These are phyloP conservation scores for Lepidothrix coronata DNA, from an alignment of 2,113 vertebrate species.

Conservation along the genomic window DNA sequence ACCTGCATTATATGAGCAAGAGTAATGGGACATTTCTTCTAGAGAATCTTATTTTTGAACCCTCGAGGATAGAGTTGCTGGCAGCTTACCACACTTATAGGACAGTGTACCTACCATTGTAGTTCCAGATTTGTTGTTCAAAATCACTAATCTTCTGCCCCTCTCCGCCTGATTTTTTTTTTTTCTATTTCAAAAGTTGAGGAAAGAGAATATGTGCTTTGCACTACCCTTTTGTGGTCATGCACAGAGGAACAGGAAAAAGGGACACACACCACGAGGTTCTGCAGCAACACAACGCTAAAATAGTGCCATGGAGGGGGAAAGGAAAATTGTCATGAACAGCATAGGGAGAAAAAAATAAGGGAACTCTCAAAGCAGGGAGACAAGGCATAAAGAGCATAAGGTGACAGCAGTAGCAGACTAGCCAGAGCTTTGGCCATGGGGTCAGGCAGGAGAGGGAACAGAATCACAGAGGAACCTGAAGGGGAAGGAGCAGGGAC, in stretches of 20 bases:
- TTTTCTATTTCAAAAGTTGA: background rate
- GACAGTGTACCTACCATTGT: background rate
- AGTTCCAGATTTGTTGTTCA: background rate
- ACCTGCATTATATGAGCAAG: background rate
- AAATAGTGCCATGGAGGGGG: background rate
- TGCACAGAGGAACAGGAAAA: background rate
- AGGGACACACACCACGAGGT: background rate
- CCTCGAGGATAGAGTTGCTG: background rate
- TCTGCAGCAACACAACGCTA: background rate
- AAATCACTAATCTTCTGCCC: background rate
- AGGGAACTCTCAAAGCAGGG: background rate
- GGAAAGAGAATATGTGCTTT: background rate
- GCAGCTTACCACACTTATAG: background rate
- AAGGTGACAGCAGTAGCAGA: background rate
- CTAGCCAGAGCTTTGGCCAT: background rate
- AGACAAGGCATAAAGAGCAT: background rate
- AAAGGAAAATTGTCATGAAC: background rate
- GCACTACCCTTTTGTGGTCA: background rate
- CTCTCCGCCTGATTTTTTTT: background rate
- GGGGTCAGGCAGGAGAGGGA: accelerated
- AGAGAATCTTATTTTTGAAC: background rate
- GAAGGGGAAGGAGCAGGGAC: background rate
- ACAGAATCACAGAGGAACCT: background rate
- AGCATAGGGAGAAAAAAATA: background rate
- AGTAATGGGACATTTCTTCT: background rate